phyloP scores from a whole-genome alignment of 37 sponge, comb jelly and placozoan species.

The Chondrosia reniformis region DNA sequence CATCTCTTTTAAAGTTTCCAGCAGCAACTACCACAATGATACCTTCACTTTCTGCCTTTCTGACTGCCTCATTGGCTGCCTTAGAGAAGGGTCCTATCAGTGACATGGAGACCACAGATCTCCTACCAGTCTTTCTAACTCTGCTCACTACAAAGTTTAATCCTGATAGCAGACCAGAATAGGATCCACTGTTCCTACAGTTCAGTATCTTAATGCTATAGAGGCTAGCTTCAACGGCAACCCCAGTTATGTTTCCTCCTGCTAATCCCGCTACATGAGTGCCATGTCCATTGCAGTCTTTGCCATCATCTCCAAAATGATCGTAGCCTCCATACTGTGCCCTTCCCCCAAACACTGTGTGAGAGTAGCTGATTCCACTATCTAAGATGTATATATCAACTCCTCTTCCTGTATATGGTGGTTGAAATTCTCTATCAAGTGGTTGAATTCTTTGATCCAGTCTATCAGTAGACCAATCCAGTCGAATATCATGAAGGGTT shows the following conservation, averaged over 20 bases:
- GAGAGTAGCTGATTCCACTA: constrained; percentile 57
- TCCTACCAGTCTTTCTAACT: constrained; percentile 10
- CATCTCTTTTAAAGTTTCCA: constrained; percentile 47
- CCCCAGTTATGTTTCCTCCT: constrained; percentile 49
- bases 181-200: constrained; percentile 44
- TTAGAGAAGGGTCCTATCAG: constrained; percentile 27
- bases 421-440: constrained; percentile 46
- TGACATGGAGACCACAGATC: constrained; percentile 61
- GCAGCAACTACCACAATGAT: constrained; percentile 56
- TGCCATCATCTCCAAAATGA: constrained; percentile 24
- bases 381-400: constrained; percentile 75
- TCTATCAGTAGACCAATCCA: constrained; percentile 57
- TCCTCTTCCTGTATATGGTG: constrained; percentile 51
- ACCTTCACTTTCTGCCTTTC: constrained; percentile 25
- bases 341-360: constrained; percentile 28
- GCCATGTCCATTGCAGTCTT: constrained; percentile 70
- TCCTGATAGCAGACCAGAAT: constrained; percentile 39
- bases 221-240: constrained; percentile 38
- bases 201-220: constrained; percentile 61
- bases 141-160: constrained; percentile 30
- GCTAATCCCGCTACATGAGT: constrained; percentile 75
- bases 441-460: constrained; percentile 50
- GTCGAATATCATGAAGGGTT: neutral
- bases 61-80: constrained; percentile 35
- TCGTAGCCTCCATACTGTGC: constrained; percentile 9